These are phyloP conservation scores for Archocentrus centrarchus DNA, from an alignment of 2,113 vertebrate species.

Conservation along the genomic window DNA sequence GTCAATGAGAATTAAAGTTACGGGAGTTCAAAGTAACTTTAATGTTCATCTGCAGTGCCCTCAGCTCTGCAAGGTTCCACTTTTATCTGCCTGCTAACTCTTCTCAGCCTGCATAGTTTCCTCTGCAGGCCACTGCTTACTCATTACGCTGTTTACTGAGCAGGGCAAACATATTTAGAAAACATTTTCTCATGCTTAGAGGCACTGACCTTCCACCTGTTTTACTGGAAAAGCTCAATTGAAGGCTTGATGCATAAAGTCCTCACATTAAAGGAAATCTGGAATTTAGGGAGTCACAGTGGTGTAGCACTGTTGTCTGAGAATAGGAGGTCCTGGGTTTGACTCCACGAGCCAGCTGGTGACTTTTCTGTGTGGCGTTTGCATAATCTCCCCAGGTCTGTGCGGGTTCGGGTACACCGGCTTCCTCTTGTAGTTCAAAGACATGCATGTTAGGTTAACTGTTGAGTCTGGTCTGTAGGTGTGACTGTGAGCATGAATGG, in stretches of 20 bases:
- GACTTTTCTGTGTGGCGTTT: background rate
- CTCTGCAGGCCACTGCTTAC: slow-evolving; percentile 16
- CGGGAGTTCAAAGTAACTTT: slow-evolving; percentile 58
- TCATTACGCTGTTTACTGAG: slow-evolving; percentile 44
- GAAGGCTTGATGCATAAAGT: background rate
- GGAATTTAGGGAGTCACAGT: no score
- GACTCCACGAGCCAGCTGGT: no score
- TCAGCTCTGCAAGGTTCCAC: slow-evolving; percentile 35
- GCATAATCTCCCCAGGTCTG: background rate
- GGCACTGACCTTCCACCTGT: slow-evolving; percentile 8
- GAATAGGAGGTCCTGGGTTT: no score
- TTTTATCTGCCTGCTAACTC: slow-evolving; percentile 27
- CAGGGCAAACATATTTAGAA: slow-evolving; percentile 9
- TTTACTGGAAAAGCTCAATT: background rate
- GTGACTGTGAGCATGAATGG: background rate
- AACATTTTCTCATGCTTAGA: slow-evolving; percentile 14
- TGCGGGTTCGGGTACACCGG: background rate
- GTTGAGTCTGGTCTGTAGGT: background rate
- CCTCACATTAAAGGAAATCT: background rate
- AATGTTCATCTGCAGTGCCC: slow-evolving; percentile 36
- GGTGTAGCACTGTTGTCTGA: no score
- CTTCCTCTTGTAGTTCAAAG: background rate
- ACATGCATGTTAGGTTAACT: background rate
- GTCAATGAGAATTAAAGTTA: slow-evolving; percentile 73
- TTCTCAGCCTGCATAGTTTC: background rate